A percentile compares a stretch with the other conserved stretches of the same genome.
Evolutionary conservation across 2,113 vertebrate species (phyloP).

Genomic region (Boleophthalmus pectinirostris): DNA sequence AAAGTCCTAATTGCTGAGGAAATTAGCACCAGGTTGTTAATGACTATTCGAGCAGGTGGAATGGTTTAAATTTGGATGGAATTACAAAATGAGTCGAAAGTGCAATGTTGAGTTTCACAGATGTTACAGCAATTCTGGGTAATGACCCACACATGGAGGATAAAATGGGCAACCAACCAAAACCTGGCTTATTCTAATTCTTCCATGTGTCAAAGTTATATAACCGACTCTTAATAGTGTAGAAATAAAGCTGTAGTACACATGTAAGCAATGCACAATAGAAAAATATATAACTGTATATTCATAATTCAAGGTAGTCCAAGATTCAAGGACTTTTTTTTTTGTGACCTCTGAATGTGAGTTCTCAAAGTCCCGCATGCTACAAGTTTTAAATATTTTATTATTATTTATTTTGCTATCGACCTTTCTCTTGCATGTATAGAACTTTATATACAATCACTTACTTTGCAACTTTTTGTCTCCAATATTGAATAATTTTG

Average conservation of each 20-base stretch:
- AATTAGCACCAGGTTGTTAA: background rate
- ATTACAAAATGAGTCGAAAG: background rate
- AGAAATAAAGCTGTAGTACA: too few relatives aligned
- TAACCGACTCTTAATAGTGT: background rate
- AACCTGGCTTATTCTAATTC: background rate
- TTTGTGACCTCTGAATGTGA: too few relatives aligned
- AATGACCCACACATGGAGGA: background rate
- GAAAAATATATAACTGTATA: too few relatives aligned
- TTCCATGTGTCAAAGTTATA: background rate
- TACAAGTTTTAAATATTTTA: too few relatives aligned
- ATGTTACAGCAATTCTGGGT: background rate
- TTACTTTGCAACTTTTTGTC: too few relatives aligned
- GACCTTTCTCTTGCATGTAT: too few relatives aligned
- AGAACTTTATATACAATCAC: too few relatives aligned
- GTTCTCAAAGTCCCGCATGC: too few relatives aligned
- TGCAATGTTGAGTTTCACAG: background rate
- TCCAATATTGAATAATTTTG: background rate
- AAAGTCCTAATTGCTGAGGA: background rate
- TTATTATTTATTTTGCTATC: too few relatives aligned
- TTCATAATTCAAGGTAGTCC: too few relatives aligned
- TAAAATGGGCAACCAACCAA: background rate
- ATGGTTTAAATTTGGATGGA: background rate
- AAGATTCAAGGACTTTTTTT: too few relatives aligned
- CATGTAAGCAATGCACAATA: too few relatives aligned
- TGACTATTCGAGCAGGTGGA: background rate